Percentiles rank a stretch among this genome's conserved stretches.
Conservation (phyloP, 2,888 invertebrate genomes). For the Pterobdella sp. region DNA sequence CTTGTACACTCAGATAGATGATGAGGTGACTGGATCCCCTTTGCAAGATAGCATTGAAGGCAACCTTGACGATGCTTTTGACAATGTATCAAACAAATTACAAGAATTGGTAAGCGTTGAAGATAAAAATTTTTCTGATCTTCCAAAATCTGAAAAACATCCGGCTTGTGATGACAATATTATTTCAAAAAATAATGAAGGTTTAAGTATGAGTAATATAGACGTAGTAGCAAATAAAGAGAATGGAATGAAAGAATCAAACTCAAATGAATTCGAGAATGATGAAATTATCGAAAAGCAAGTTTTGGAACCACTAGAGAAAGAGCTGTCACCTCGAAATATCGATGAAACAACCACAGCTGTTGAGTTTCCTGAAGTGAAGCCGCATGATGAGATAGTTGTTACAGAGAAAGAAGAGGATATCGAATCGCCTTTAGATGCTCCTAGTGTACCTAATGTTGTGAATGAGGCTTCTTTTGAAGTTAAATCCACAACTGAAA, state of each 20-base stretch:
- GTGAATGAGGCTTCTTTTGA: neutral
- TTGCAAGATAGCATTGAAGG: neutral
- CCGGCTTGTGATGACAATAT: neutral
- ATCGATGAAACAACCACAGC: neutral
- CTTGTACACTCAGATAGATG: constrained; percentile 12
- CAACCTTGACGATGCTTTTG: neutral
- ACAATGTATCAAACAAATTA: neutral
- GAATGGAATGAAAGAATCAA: neutral
- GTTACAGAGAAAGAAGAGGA: neutral
- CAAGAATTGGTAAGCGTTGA: too few species aligned
- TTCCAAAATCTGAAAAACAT: neutral
- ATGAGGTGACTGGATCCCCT: neutral
- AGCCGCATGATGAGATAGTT: neutral
- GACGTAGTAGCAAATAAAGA: neutral
- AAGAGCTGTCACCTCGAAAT: too few species aligned
- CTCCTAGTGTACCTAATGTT: neutral
- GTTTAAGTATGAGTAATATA: neutral
- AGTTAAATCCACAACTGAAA: neutral
- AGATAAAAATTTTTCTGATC: neutral
- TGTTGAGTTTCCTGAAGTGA: neutral
- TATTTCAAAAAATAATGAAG: neutral
- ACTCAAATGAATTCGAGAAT: neutral
- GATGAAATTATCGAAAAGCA: constrained; percentile 7
- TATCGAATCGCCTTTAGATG: neutral
- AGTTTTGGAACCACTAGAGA: constrained; percentile 7